These are phyloP conservation scores for Drosophila novamexicana DNA, from an alignment of 1,140 invertebrate genomes.

Conservation along the genomic window DNA sequence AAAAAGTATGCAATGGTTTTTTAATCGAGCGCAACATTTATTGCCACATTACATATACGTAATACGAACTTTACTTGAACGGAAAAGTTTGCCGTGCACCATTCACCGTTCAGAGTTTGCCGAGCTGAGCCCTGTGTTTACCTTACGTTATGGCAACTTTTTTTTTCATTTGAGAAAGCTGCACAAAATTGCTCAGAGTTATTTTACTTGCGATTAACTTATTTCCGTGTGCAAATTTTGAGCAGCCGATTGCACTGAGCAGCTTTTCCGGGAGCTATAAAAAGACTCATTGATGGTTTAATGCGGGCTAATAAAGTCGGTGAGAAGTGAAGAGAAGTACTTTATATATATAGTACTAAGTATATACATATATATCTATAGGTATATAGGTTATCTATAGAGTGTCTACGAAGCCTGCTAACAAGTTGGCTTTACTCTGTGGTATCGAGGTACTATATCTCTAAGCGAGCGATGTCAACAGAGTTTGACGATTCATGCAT, in stretches of 20 bases:
- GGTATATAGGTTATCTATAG: too few relatives aligned
- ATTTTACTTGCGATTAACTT: slow-evolving; percentile 62
- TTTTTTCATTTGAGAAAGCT: slow-evolving; percentile 5
- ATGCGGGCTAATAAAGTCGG: slow-evolving; percentile 5
- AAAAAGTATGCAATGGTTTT: slow-evolving; percentile 54
- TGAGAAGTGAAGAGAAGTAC: not conserved
- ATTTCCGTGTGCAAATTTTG: slow-evolving; percentile 40
- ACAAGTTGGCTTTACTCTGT: too few relatives aligned
- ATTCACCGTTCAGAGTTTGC: not conserved
- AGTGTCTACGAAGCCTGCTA: too few relatives aligned
- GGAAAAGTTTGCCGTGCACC: slow-evolving; percentile 33
- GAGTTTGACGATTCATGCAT: too few relatives aligned
- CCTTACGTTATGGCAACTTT: slow-evolving; percentile 6
- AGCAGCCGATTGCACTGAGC: slow-evolving; percentile 4
- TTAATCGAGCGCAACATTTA: slow-evolving; percentile 67
- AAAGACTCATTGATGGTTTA: slow-evolving; percentile 5
- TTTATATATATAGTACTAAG: too few relatives aligned
- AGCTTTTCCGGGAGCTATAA: not conserved
- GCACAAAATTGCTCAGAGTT: slow-evolving; percentile 43
- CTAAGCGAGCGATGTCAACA: too few relatives aligned
- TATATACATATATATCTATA: too few relatives aligned
- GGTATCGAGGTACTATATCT: too few relatives aligned
- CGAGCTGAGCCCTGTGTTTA: slow-evolving; percentile 29
- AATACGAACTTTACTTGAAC: slow-evolving; percentile 27
- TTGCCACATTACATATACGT: slow-evolving; percentile 60